Conservation (phyloP, 2,888 invertebrate species). For the Acronicta leporina region DNA sequence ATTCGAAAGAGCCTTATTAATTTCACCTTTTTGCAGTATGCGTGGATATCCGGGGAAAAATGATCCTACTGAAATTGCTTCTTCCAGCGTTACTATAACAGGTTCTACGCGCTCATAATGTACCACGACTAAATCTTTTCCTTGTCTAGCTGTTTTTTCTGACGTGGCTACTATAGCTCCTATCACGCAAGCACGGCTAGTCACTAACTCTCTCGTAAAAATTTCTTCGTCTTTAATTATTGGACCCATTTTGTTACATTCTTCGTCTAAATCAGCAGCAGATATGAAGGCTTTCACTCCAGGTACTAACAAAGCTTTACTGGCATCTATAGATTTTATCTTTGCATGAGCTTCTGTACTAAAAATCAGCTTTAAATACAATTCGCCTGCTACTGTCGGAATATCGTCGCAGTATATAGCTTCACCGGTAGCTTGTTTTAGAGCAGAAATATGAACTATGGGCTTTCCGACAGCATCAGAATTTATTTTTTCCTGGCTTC, state of each 20-base stretch:
- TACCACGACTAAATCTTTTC: constrained; percentile 93
- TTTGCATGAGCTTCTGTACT: constrained; percentile 95
- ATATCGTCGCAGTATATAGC: constrained; percentile 97
- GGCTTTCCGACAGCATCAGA: constrained; percentile 94
- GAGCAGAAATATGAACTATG: constrained; percentile 93
- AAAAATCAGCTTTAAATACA: constrained; percentile 93
- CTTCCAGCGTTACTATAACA: constrained; percentile 95
- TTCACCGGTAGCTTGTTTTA: constrained; percentile 97
- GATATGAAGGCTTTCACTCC: constrained; percentile 95
- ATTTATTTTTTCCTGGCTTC: constrained; percentile 79
- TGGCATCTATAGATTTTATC: constrained; percentile 93
- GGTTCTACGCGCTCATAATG: constrained; percentile 94
- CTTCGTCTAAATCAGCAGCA: constrained; percentile 92
- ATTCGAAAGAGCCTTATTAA: constrained; percentile 90
- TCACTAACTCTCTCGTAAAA: constrained; percentile 93
- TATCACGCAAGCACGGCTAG: constrained; percentile 93
- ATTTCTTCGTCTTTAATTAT: constrained; percentile 95
- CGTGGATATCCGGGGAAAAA: constrained; percentile 89
- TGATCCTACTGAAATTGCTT: constrained; percentile 93
- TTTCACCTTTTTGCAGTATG: constrained; percentile 90
- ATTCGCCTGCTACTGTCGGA: constrained; percentile 92
- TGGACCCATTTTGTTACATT: constrained; percentile 91
- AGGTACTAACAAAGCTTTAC: constrained; percentile 91
- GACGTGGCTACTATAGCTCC: constrained; percentile 94
- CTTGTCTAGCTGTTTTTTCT: constrained; percentile 93